Evolutionary conservation across 2,797 vertebrate genomes (phyloP).

Genomic region (Pseudochirops cupreus): DNA sequence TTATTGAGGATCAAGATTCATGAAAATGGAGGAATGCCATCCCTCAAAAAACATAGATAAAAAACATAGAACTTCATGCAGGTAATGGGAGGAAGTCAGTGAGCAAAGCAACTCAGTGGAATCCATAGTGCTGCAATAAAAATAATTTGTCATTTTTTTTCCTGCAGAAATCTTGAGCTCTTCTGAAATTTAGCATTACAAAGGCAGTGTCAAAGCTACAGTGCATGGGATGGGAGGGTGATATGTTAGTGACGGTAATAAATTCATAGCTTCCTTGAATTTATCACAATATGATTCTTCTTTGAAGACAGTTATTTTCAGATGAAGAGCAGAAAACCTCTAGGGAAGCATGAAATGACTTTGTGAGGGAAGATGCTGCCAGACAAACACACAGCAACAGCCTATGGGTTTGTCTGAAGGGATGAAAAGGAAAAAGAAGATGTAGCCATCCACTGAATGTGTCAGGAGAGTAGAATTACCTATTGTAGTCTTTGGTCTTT

Average conservation of each 20-base stretch:
- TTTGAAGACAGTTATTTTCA: conserved; percentile 34
- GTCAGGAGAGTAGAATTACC: conserved; percentile 51
- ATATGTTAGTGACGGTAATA: background rate
- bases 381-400: background rate
- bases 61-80: conserved; percentile 46
- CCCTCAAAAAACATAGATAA: conserved; percentile 41
- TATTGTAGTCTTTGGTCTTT: conserved; percentile 37
- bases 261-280: conserved; percentile 40
- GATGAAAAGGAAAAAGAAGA: background rate
- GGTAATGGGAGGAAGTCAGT: conserved; percentile 19
- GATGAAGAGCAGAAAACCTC: background rate
- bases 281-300: conserved; percentile 17
- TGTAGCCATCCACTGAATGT: background rate
- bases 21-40: background rate
- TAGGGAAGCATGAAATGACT: conserved; percentile 7
- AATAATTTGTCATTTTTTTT: conserved; percentile 15
- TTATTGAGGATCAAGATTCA: background rate
- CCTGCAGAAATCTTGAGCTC: background rate
- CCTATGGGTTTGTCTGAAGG: conserved; percentile 17
- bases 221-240: background rate
- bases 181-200: background rate
- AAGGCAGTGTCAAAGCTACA: background rate
- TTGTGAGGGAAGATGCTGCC: background rate
- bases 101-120: conserved; percentile 36
- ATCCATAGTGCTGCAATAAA: background rate